Percentiles rank a stretch among this genome's conserved stretches.
phyloP scores from a whole-genome alignment of 2,888 invertebrate genomes.

The Ichneumoninae sp. region DNA sequence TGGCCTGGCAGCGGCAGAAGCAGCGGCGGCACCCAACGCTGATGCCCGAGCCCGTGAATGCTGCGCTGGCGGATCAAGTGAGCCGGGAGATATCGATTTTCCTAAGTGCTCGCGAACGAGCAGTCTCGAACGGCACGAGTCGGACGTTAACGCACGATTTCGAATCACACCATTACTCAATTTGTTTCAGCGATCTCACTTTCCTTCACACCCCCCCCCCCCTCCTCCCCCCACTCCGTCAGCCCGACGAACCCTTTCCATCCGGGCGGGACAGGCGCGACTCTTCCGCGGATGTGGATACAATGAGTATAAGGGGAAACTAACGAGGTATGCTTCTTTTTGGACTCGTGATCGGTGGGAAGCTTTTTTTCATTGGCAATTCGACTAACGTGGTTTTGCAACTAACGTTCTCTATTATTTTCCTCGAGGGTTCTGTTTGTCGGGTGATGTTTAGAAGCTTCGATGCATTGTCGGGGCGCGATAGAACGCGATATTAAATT shows the following conservation, averaged over 20 bases:
- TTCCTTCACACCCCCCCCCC: slow-evolving; percentile 12
- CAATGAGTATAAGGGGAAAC: slow-evolving; percentile 11
- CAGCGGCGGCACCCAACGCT: slow-evolving; percentile 68
- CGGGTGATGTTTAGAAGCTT: not conserved
- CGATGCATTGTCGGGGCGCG: too few species aligned
- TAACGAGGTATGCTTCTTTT: slow-evolving; percentile 11
- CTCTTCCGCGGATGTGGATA: not conserved
- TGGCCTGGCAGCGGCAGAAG: slow-evolving; percentile 79
- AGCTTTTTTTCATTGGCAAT: not conserved
- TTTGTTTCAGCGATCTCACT: slow-evolving; percentile 55
- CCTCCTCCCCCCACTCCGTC: not conserved
- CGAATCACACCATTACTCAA: slow-evolving; percentile 67
- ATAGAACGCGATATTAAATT: too few species aligned
- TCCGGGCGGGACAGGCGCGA: not conserved
- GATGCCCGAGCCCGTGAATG: slow-evolving; percentile 38
- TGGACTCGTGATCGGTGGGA: not conserved
- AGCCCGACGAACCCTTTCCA: not conserved
- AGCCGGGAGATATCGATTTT: slow-evolving; percentile 83
- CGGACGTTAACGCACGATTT: slow-evolving; percentile 67
- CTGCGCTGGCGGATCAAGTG: slow-evolving; percentile 78
- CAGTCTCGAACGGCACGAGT: slow-evolving; percentile 68
- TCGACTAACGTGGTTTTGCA: not conserved
- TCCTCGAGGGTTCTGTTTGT: not conserved
- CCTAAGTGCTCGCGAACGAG: slow-evolving; percentile 79
- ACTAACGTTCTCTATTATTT: not conserved